Evolutionary conservation across 92 coral and sea anemone species (phyloP).

Genomic region (Phenganax marumi): DNA sequence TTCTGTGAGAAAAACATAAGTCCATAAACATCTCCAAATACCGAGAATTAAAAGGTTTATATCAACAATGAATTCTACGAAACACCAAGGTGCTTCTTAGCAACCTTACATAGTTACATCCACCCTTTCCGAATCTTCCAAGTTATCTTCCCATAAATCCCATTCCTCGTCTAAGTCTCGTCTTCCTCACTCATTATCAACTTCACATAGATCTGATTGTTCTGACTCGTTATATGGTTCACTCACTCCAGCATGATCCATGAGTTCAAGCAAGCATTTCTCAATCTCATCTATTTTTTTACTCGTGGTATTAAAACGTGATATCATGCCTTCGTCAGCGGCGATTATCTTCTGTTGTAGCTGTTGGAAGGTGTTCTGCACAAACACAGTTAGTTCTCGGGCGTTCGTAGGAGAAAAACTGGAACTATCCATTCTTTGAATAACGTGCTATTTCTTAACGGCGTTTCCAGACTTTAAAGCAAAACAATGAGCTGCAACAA

Average conservation of each 20-base stretch:
- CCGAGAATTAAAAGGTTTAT: background rate
- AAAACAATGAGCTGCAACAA: background rate
- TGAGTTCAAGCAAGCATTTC: constrained; percentile 82
- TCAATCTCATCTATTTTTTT: constrained; percentile 85
- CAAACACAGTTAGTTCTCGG: constrained; percentile 87
- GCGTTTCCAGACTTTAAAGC: background rate
- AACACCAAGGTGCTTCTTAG: constrained; percentile 19
- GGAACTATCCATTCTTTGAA: background rate
- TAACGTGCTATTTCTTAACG: background rate
- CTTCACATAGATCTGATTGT: constrained; percentile 61
- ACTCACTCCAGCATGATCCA: constrained; percentile 99
- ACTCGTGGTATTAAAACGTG: constrained; percentile 83
- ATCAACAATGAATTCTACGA: background rate
- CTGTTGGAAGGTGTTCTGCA: constrained; percentile 78
- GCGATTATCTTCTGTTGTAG: constrained; percentile 93
- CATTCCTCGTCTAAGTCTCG: no score
- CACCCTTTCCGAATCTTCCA: background rate
- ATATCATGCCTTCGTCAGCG: constrained; percentile 84
- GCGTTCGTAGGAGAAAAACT: constrained; percentile 71
- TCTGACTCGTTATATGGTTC: constrained; percentile 95
- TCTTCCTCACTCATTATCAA: constrained; percentile 65
- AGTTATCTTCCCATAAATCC: no score
- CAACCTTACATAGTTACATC: no score
- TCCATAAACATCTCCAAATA: background rate
- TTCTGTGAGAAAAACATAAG: no score